Conservation (phyloP, 2,888 invertebrate genomes). For the Atrina japonica region DNA sequence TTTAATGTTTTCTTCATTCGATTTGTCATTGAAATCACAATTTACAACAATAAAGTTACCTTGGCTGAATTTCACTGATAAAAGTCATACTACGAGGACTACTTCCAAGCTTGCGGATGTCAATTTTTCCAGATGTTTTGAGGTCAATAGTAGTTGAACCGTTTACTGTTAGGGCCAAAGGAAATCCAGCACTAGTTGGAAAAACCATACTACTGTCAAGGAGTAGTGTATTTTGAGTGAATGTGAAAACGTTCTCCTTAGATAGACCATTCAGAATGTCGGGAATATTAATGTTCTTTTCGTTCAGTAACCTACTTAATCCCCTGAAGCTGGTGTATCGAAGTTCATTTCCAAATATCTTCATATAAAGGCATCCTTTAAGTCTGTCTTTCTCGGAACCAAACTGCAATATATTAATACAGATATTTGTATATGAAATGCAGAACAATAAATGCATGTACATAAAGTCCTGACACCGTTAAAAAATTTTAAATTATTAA, state of each 20-base stretch:
- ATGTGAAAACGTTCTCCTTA: constrained; percentile 64
- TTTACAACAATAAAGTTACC: too few relatives aligned
- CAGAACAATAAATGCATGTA: too few relatives aligned
- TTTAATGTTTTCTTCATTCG: too few relatives aligned
- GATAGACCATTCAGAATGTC: constrained; percentile 59
- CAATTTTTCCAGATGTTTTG: constrained; percentile 90
- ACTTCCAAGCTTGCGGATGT: constrained; percentile 82
- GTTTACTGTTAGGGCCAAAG: constrained; percentile 90
- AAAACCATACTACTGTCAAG: constrained; percentile 93
- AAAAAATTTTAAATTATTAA: too few relatives aligned
- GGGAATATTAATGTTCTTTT: constrained; percentile 54
- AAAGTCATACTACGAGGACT: constrained; percentile 85
- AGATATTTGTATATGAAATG: too few relatives aligned
- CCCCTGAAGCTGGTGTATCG: constrained; percentile 66
- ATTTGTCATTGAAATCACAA: too few relatives aligned
- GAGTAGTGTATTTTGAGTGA: constrained; percentile 88
- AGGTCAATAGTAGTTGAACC: constrained; percentile 93
- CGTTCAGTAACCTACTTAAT: constrained; percentile 38
- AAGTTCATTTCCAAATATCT: constrained; percentile 94
- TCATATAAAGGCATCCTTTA: constrained; percentile 85
- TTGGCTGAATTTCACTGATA: constrained; percentile 90
- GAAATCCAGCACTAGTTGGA: constrained; percentile 91
- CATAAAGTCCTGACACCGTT: too few relatives aligned
- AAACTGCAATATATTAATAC: constrained; percentile 26
- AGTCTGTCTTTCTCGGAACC: constrained; percentile 62